Base-by-base conservation (phyloP, 2,888 invertebrate species). In the Fabriciana adippe region DNA sequence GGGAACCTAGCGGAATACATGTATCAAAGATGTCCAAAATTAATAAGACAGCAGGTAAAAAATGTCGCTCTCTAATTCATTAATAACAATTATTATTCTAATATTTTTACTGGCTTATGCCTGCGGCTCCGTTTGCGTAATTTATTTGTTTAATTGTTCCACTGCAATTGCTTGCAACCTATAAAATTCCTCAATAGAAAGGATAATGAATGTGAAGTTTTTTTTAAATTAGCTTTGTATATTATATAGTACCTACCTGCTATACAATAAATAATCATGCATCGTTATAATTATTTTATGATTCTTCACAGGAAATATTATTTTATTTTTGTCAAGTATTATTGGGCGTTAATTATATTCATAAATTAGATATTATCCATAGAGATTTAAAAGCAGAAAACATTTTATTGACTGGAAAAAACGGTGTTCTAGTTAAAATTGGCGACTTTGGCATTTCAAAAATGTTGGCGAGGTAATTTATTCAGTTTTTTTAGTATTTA, bases 401-500 rank as follows among this genome's bases (percentile, higher is more conserved):
- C 84, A 96, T 97, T 73, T 94, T 97, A 74, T 83, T 96, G 68
- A 94, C 96, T 59, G 96, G 97, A 61, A 92, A 93, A 73, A 90
- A 94, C 74, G 94, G 94, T 3, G 92, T 95, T 70, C 87, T 96
- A 13, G 93, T 97, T 1, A 97, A 97, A 89, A 96, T 97, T 74
- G 96, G 96, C 0, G 97, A 97, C 81, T 97, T 97, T 86, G 97
- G 97, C 26, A 96, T 97, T 74, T 97, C 97, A 0, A 97, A 96
- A 91, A 94, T 95, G 79, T 86, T 96, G 64, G 86, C 90, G 59
- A 95, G 95, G 94, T 94, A 82, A 75, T 47, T 67, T 51, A 16
- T 35, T 51, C 16, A n/a, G 3, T 53, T 63, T 26, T 5, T 4
- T 26, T 26, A 26, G 26, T 50, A 35, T n/a, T 16, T 31, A 41